These are phyloP conservation scores for Odontomachus brunneus DNA, from an alignment of 1,140 invertebrate species.

Conservation along the genomic window DNA sequence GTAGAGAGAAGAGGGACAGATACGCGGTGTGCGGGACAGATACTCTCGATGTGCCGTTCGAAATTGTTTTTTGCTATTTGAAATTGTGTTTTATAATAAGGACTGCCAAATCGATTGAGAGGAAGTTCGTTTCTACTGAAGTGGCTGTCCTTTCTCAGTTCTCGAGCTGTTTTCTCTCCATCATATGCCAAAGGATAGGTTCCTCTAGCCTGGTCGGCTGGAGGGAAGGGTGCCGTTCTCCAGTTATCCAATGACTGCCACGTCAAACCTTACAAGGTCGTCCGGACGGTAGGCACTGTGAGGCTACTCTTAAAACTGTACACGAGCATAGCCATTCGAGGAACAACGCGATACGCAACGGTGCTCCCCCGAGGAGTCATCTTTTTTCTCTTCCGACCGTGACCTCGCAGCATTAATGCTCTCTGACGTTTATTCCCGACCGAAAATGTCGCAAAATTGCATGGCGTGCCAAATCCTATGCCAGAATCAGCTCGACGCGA, in stretches of 20 bases:
- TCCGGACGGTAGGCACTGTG: constrained; percentile 40
- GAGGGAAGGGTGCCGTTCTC: constrained; percentile 33
- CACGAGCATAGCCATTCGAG: constrained; percentile 28
- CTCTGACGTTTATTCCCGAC: constrained; percentile 9
- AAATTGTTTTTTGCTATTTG: too few relatives aligned
- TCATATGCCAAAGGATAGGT: background rate
- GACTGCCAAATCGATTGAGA: constrained; percentile 24
- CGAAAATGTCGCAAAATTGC: constrained; percentile 28
- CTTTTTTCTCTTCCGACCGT: constrained; percentile 10
- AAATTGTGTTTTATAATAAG: background rate
- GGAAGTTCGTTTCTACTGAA: constrained; percentile 12
- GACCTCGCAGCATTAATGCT: background rate
- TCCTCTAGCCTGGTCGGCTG: background rate
- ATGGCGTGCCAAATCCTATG: constrained; percentile 8
- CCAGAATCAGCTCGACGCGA: background rate
- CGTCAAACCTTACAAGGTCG: constrained; percentile 65
- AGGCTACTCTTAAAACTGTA: constrained; percentile 62
- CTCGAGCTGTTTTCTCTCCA: background rate
- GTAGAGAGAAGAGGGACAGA: too few relatives aligned
- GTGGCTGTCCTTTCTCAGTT: constrained; percentile 23
- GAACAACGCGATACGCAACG: constrained; percentile 29
- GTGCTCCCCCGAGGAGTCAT: constrained; percentile 8
- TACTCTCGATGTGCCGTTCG: too few relatives aligned
- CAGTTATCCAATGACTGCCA: constrained; percentile 32
- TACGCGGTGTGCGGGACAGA: too few relatives aligned